These are phyloP conservation scores for Mystacides longicornis DNA, from an alignment of 2,888 invertebrate species.

Conservation along the genomic window DNA sequence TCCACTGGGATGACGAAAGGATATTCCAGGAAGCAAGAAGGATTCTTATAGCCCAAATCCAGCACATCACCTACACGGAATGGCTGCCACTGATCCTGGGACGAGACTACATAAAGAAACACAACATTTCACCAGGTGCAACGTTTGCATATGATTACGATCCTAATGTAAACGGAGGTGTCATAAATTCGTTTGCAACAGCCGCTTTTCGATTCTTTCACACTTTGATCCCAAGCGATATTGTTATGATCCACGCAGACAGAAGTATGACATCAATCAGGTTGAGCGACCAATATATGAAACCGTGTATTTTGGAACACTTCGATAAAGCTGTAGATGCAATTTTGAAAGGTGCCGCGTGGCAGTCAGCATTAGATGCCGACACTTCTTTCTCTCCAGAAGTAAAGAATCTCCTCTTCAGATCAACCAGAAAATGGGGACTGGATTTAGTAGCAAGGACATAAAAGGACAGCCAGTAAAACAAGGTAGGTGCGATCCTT, in stretches of 20 bases:
- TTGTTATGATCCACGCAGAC: constrained; percentile 36
- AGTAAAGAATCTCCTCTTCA: constrained; percentile 44
- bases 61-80: constrained; percentile 54
- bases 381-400: constrained; percentile 49
- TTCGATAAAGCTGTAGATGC: constrained; percentile 45
- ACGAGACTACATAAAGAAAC: constrained; percentile 51
- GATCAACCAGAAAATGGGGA: constrained; percentile 44
- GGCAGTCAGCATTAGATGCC: constrained; percentile 48
- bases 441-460: constrained; percentile 57
- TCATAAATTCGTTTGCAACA: constrained; percentile 61
- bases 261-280: constrained; percentile 5
- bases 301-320: constrained; percentile 48
- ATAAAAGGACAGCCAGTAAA: no score
- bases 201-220: constrained; percentile 68
- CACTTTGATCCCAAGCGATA: constrained; percentile 49
- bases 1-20: constrained; percentile 50
- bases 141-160: constrained; percentile 60
- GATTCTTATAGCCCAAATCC: constrained; percentile 50
- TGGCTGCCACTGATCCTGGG: constrained; percentile 50
- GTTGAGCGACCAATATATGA: constrained; percentile 50
- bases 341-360: constrained; percentile 47
- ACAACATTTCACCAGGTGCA: constrained; percentile 53
- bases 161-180: constrained; percentile 53
- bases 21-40: constrained; percentile 50
- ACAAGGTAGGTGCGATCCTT: no score